Percentiles rank a stretch among this genome's conserved stretches.
These are phyloP conservation scores for Adelognathus sp. DNA, from an alignment of 2,888 invertebrate genomes.

Conservation along the genomic window DNA sequence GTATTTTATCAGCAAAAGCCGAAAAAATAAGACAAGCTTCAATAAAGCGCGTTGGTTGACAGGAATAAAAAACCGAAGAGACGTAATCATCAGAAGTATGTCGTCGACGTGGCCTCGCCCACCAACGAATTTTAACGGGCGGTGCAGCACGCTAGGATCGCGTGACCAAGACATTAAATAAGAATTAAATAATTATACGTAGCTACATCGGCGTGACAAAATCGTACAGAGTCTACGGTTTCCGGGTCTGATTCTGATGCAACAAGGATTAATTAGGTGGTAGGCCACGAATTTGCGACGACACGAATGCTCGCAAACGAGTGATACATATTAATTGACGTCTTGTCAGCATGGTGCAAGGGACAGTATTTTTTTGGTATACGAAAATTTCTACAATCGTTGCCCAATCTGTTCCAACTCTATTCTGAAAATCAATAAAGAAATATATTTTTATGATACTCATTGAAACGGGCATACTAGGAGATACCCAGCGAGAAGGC, in stretches of 20 bases:
- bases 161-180: slow-evolving; percentile 44
- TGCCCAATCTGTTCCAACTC: too few relatives aligned
- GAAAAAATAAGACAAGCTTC: neutral
- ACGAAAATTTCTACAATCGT: too few relatives aligned
- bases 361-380: too few relatives aligned
- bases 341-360: too few relatives aligned
- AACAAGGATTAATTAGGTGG: neutral
- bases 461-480: too few relatives aligned
- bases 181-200: slow-evolving; percentile 39
- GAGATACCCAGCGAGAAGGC: too few relatives aligned
- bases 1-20: neutral
- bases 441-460: too few relatives aligned
- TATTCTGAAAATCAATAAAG: too few relatives aligned
- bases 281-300: neutral
- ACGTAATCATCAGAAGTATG: neutral
- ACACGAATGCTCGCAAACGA: neutral
- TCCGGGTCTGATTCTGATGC: neutral
- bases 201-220: slow-evolving; percentile 1
- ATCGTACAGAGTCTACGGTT: neutral
- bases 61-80: neutral
- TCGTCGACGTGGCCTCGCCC: slow-evolving; percentile 21
- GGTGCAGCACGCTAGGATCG: slow-evolving; percentile 17
- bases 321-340: neutral
- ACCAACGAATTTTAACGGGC: slow-evolving; percentile 18
- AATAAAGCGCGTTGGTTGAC: neutral